Evolutionary conservation across 2,888 invertebrate genomes (phyloP), one percentile per base, ranked within the genome.

Genomic region (Chromoteleia sp.): DNA sequence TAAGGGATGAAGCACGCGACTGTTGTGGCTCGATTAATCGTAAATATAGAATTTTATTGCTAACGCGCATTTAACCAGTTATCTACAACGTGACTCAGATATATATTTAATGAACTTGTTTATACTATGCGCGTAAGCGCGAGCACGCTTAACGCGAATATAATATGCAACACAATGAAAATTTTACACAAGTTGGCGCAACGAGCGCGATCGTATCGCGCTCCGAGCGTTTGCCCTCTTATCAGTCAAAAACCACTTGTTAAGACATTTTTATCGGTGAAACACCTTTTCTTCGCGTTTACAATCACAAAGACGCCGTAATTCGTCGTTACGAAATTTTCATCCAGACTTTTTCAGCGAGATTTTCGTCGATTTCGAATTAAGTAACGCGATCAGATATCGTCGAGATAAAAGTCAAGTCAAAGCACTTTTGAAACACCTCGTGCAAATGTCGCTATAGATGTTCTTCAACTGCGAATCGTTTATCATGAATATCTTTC

Each of bases 221-320:
- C 59, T 67, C 17, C 76, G 80, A 83, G 68, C 78, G 65, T 45
- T 80, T 74, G 83, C 83, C 71, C 82, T 81, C 84, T 84, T 85
- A 86, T 86, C 85, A 82, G 86, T 84, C 84, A 84, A 85, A 81
- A 82, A 81, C 84, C 84, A 84, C 84, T 82, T 79, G 79, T 78
- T 84, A 84, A 86, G 83, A 84, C 82, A 82, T 83, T 83, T 79
- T 84, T 84, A 84, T 84, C 83, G 71, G 73, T 74, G 68, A 83
- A 80, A 81, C 75, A 83, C 78, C 81, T 75, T 77, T 82, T 83
- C 76, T 74, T 59, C 75, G 50, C 68, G 45, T 68, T 68, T 67
- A 2, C 75, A 56, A 77, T 80, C 74, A 76, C 82, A 76, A 80
- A 78, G 67, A 29, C 79, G 33, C 58, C 79, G 74, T 83, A 67